Evolutionary conservation across 2,797 vertebrate genomes (phyloP).

Genomic region (Podargus strigoides): DNA sequence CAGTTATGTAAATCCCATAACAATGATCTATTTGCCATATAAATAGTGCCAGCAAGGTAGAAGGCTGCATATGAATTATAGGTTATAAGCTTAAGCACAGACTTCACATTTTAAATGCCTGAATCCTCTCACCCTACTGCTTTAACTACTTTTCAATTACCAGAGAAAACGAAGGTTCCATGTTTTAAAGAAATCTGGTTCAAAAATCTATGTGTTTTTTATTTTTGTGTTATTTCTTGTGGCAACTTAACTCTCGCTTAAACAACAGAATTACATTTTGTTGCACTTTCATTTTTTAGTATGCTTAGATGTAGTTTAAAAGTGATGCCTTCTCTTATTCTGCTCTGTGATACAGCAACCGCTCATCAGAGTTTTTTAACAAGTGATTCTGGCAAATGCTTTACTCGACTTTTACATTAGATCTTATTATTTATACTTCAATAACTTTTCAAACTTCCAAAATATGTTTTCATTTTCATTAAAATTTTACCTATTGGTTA

Average conservation of each 20-base stretch:
- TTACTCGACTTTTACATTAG: not conserved
- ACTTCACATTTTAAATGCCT: not conserved
- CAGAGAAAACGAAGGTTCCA: not conserved
- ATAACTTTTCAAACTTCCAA: not conserved
- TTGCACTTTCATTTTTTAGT: not conserved
- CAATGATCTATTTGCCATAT: not conserved
- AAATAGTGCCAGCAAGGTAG: not conserved
- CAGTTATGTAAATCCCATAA: slow-evolving; percentile 25
- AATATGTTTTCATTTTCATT: not conserved
- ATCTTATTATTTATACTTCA: not conserved
- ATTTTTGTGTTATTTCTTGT: not conserved
- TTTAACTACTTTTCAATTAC: not conserved
- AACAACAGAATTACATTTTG: not conserved
- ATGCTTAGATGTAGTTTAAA: not conserved
- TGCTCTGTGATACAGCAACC: not conserved
- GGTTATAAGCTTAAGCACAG: not conserved
- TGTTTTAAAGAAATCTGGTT: not conserved
- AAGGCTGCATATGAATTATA: not conserved
- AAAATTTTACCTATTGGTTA: not conserved
- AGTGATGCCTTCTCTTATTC: not conserved
- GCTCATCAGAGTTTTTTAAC: not conserved
- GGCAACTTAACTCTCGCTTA: not conserved
- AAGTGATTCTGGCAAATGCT: not conserved
- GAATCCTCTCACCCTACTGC: not conserved
- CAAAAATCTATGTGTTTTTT: rapidly evolving